Evolutionary conservation across 53 echinoderm and acorn worm genomes (phyloP), one percentile per base, ranked within the genome.

Genomic region (Crossaster papposus): DNA sequence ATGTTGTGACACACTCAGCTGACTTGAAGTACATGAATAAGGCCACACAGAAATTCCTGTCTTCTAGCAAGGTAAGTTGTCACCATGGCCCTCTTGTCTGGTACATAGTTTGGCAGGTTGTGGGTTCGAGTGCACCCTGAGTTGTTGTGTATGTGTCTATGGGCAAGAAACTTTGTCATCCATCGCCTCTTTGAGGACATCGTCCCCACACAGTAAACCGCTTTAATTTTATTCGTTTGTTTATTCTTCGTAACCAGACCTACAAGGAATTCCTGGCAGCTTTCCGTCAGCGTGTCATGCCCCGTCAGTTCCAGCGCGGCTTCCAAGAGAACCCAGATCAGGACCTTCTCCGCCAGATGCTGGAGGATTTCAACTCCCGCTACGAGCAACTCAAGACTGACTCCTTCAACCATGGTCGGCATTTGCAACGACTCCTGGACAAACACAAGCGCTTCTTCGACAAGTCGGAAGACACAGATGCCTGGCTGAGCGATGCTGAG

Each of bases 11-110:
- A 14, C 99, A 99, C 90, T 96, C 95, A 2, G 99, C 99, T 2
- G 96, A 98, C 79, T 91, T 99, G 68, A 99, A 95, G 72, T 93
- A 94, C 83, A 89, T 94, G 89, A 93, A 95, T 88, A 99, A 94
- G 85, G 93, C 96, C 22, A 91, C 89, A 22, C 92, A 93, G 71
- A 93, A 94, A 74, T 96, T 93, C 89, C 74, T 94, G 71, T 79
- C 91, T 44, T 85, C 88, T 17, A 75, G 70, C 71, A 92, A 89
- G 92, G 96, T 94, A 58, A 82, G 24, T 44, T 0, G 9, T 44
- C 9, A 44, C 44, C 44, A 44, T 44, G 44, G 44, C 44, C 0
- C 9, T 1, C 0, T 44, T 5, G 44, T 44, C 44, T 44, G 44
- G 44, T 44, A 9, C 44, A 44, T 44, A 62, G 18, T 62, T 23